Conservation (phyloP, 2,797 vertebrate species). For the Danionella dracula region DNA sequence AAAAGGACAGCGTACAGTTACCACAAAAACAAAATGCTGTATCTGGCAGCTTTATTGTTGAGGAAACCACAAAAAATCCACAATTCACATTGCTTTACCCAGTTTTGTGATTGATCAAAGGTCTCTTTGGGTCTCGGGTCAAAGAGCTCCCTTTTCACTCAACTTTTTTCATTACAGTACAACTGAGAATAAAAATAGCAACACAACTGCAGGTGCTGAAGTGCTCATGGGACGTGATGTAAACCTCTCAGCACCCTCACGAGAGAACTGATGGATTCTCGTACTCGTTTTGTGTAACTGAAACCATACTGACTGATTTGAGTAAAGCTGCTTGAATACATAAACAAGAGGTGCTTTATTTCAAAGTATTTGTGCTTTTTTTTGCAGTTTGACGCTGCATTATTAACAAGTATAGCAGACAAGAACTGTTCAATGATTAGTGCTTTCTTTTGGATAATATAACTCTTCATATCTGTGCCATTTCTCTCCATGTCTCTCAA, state of each 20-base stretch:
- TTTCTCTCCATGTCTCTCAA: constrained; percentile 1
- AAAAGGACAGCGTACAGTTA: background rate
- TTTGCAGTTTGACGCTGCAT: background rate
- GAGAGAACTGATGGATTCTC: background rate
- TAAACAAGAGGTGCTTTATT: constrained; percentile 17
- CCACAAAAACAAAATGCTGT: constrained; percentile 4
- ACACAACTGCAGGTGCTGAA: constrained; percentile 1
- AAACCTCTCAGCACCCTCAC: background rate
- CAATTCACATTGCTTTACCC: constrained; percentile 10
- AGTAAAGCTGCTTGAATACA: constrained; percentile 19
- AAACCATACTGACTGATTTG: too few species aligned
- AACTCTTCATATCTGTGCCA: background rate
- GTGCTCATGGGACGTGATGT: background rate
- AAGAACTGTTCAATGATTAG: background rate
- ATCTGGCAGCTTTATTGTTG: constrained; percentile 63
- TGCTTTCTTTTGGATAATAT: background rate
- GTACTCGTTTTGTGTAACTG: constrained; percentile 10
- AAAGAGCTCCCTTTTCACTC: constrained; percentile 1
- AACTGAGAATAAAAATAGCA: constrained; percentile 4
- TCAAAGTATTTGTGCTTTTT: constrained; percentile 12
- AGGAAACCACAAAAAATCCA: constrained; percentile 48
- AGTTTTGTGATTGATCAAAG: constrained; percentile 24
- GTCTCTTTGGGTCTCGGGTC: constrained; percentile 9
- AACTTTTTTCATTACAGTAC: constrained; percentile 16
- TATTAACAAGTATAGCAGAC: background rate